Evolutionary conservation across 2,888 invertebrate genomes (phyloP), one percentile per base, ranked within the genome.

Genomic region (Drosophila longiperda): DNA sequence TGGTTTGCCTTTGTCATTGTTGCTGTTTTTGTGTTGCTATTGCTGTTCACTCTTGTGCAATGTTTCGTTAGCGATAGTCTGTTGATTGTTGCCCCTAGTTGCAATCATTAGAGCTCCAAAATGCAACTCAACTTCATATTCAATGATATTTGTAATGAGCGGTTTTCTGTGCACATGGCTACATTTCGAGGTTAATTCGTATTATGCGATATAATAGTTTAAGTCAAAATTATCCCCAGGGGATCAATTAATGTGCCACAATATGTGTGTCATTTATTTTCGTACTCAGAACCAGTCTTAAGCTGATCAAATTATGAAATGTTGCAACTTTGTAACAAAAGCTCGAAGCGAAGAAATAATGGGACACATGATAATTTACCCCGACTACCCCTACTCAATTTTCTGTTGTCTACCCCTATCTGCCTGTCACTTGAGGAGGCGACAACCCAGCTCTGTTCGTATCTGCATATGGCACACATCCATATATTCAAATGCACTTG

Each of bases 11-110:
- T 20, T 75, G 63, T 69, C 59, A 55, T 54, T 69, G 70, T 55
- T 68, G 45, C 12, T 60, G 42, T 45, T 62, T n/a, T 48, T 71
- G 59, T 52, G 64, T n/a, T 66, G 55, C 20, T 68, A 54, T 15
- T 54, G 81, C 60, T 86, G 86, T 33, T 80, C 86, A 79, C 42
- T 87, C 82, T 84, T 79, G 82, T 84, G 85, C 87, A 78, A 71
- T 87, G 70, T 50, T 45, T 45, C 45, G 74, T 55, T 53, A 74
- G 82, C 75, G 66, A 70, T 70, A 68, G 79, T 23, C 74, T 57
- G 55, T 42, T 62, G 52, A 60, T 69, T 67, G 74, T 48, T 58
- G 68, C 34, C 29, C 70, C 69, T 57, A 45, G 82, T 52, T 80
- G 81, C 88, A 86, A 74, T 85, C 83, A 76, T 65, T 72, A 59